phyloP scores from a whole-genome alignment of 2,797 vertebrate genomes.

The Hydrophis major region DNA sequence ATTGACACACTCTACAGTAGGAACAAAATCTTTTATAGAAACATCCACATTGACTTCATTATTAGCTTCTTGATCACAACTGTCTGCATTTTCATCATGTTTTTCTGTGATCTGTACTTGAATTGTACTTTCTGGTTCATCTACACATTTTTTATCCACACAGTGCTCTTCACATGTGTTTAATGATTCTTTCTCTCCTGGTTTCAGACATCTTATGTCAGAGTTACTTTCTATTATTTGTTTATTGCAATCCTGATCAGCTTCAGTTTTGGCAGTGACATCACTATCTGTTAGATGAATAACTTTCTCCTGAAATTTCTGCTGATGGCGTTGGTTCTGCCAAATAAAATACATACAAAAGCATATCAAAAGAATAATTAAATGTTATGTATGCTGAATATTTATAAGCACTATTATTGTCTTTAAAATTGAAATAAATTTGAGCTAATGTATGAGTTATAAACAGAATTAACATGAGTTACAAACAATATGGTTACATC shows the following conservation, averaged over 20 bases:
- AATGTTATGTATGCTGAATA: background rate
- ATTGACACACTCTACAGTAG: slow-evolving; percentile 30
- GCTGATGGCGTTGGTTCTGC: slow-evolving; percentile 87
- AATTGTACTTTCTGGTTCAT: slow-evolving; percentile 31
- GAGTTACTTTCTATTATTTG: slow-evolving; percentile 47
- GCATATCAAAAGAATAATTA: background rate
- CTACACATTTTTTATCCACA: slow-evolving; percentile 35
- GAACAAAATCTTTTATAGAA: slow-evolving; percentile 30
- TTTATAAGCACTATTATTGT: background rate
- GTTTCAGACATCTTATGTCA: slow-evolving; percentile 44
- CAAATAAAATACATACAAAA: slow-evolving; percentile 7
- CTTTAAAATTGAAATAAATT: background rate
- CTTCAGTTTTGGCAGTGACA: slow-evolving; percentile 56
- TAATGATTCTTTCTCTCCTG: slow-evolving; percentile 49
- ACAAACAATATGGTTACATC: background rate
- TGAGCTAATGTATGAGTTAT: background rate
- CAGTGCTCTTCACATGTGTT: slow-evolving; percentile 40
- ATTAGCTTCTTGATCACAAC: slow-evolving; percentile 47
- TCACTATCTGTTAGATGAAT: slow-evolving; percentile 66
- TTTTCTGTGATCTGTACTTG: slow-evolving; percentile 12
- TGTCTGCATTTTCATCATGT: slow-evolving; percentile 35
- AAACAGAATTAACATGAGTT: background rate
- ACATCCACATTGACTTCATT: slow-evolving; percentile 1
- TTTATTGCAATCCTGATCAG: slow-evolving; percentile 35
- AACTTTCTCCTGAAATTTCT: slow-evolving; percentile 80